Evolutionary conservation across 2,797 vertebrate species (phyloP).

Genomic region (Nasua narica): DNA sequence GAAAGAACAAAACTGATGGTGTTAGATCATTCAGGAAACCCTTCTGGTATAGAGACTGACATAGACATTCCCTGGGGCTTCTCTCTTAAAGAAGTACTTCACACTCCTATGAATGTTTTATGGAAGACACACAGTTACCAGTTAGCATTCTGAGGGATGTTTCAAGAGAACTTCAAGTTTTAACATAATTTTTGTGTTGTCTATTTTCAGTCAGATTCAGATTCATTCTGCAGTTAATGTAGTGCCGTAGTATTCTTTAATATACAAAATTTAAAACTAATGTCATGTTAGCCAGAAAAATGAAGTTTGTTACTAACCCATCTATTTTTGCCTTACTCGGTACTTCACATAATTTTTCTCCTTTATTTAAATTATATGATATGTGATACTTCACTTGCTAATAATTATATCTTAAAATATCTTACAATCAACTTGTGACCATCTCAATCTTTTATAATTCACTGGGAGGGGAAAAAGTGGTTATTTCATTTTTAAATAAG

Average conservation of each 20-base stretch:
- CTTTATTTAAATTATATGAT: constrained; percentile 32
- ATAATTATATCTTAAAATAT: constrained; percentile 1
- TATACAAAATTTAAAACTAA: background rate
- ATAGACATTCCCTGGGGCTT: background rate
- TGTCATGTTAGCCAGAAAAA: background rate
- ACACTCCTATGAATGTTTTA: background rate
- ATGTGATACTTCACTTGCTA: constrained; percentile 40
- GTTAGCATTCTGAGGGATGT: background rate
- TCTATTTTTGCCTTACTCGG: background rate
- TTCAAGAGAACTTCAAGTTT: background rate
- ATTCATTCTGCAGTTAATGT: background rate
- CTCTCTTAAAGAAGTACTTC: background rate
- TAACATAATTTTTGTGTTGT: background rate
- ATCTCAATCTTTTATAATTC: background rate
- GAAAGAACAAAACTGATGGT: background rate
- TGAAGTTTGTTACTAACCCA: background rate
- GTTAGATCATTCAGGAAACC: background rate
- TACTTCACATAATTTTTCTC: background rate
- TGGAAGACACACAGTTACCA: background rate
- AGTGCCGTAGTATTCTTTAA: background rate
- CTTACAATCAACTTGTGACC: background rate
- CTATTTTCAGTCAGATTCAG: background rate
- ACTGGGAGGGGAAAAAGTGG: background rate
- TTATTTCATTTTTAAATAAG: constrained; percentile 19
- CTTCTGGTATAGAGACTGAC: background rate